A percentile compares a stretch with the other conserved stretches of the same genome.
phyloP scores from a whole-genome alignment of 2,113 vertebrate species.

The Bufo gargarizans region DNA sequence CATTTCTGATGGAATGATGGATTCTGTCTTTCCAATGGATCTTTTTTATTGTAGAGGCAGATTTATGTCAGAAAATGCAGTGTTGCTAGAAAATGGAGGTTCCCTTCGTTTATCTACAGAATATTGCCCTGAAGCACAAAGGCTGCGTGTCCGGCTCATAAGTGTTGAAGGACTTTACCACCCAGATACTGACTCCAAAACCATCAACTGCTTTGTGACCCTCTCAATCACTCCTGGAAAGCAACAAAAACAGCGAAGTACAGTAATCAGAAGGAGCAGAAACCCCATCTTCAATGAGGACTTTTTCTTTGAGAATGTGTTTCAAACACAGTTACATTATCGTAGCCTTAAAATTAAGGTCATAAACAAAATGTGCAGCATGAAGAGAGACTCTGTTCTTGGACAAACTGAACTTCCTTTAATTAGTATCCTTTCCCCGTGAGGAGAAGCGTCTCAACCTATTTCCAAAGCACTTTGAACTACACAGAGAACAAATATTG shows the following conservation, averaged over 20 bases:
- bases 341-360: slow-evolving; percentile 79
- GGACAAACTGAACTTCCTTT: slow-evolving; percentile 63
- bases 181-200: slow-evolving; percentile 74
- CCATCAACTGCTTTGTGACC: slow-evolving; percentile 82
- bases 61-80: slow-evolving; percentile 72
- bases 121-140: slow-evolving; percentile 77
- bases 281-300: slow-evolving; percentile 90
- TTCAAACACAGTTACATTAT: slow-evolving; percentile 73
- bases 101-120: slow-evolving; percentile 77
- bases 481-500: not conserved
- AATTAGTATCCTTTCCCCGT: slow-evolving; percentile 30
- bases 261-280: slow-evolving; percentile 83
- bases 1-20: slow-evolving; percentile 70
- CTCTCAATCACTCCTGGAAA: slow-evolving; percentile 82
- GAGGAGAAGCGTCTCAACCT: not conserved
- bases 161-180: slow-evolving; percentile 79
- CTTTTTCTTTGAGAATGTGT: slow-evolving; percentile 78
- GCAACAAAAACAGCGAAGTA: slow-evolving; percentile 83
- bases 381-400: slow-evolving; percentile 72
- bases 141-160: slow-evolving; percentile 84
- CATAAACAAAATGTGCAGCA: slow-evolving; percentile 73
- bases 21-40: slow-evolving; percentile 75
- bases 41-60: slow-evolving; percentile 73
- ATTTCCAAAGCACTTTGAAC: slow-evolving; percentile 2
- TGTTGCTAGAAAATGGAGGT: slow-evolving; percentile 74